Conservation (phyloP, 2,797 vertebrate species). For the Parauchenoglanis ngamensis region DNA sequence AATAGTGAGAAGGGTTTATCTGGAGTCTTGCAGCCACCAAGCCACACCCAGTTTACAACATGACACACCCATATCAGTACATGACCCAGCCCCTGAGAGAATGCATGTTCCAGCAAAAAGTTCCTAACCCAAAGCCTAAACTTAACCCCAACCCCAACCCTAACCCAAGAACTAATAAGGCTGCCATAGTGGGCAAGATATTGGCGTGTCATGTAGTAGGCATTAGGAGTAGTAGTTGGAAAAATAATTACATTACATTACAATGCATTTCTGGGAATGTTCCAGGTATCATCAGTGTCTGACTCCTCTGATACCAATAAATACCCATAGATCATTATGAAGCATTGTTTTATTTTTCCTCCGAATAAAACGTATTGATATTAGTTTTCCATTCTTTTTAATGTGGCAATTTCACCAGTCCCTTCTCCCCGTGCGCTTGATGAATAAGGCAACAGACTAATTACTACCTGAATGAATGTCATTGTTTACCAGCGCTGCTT, state of each 20-base stretch:
- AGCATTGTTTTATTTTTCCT: not conserved
- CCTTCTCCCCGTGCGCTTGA: not conserved
- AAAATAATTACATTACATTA: not conserved
- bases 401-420: not conserved
- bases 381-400: not conserved
- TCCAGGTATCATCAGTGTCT: not conserved
- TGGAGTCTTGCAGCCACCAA: too few species aligned
- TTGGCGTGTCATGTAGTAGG: too few species aligned
- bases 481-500: conserved; percentile 17
- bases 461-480: conserved; percentile 27
- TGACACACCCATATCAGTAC: too few species aligned
- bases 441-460: not conserved
- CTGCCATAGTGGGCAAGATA: too few species aligned
- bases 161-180: too few species aligned
- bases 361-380: not conserved
- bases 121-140: too few species aligned
- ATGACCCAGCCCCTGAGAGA: too few species aligned
- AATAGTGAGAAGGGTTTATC: too few species aligned
- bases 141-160: too few species aligned
- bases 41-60: too few species aligned
- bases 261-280: not conserved
- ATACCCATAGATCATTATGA: not conserved
- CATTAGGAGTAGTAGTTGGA: too few species aligned
- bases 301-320: not conserved
- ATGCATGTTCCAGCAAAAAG: too few species aligned